A percentile compares a stretch with the other conserved stretches of the same genome.
These are phyloP conservation scores for Clarias platycephalus DNA, from an alignment of 2,797 vertebrate species.

Conservation along the genomic window DNA sequence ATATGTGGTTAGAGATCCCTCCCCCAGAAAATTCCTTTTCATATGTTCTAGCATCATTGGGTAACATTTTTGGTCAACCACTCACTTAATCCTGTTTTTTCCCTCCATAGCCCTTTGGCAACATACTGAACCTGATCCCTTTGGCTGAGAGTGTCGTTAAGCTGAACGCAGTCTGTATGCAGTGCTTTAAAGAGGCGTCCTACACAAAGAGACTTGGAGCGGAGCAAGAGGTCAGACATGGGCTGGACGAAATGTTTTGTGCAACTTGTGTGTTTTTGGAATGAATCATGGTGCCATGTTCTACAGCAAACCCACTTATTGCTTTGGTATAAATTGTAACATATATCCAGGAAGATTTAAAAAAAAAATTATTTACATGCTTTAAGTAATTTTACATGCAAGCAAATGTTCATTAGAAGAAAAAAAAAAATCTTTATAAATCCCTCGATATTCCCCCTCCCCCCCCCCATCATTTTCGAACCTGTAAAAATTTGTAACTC, in stretches of 20 bases:
- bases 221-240: slow-evolving; percentile 84
- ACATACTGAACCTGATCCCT: slow-evolving; percentile 89
- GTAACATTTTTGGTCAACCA: background rate
- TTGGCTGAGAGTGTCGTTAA: slow-evolving; percentile 96
- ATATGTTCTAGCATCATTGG: background rate
- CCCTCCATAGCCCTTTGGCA: slow-evolving; percentile 83
- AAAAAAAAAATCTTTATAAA: background rate
- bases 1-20: background rate
- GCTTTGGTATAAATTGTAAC: background rate
- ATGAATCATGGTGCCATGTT: background rate
- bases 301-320: background rate
- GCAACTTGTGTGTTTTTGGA: background rate
- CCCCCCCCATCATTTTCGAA: background rate
- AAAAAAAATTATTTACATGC: background rate
- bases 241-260: background rate
- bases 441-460: background rate
- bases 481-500: background rate
- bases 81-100: slow-evolving; percentile 14
- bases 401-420: background rate
- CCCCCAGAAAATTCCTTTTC: background rate
- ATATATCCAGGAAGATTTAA: background rate
- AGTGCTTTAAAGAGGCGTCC: slow-evolving; percentile 90
- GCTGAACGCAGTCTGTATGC: slow-evolving; percentile 94
- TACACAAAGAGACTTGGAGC: slow-evolving; percentile 92
- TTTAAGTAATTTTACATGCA: background rate